Evolutionary conservation across 2,888 invertebrate genomes (phyloP).

Genomic region (Exephanes ischioxanthus): DNA sequence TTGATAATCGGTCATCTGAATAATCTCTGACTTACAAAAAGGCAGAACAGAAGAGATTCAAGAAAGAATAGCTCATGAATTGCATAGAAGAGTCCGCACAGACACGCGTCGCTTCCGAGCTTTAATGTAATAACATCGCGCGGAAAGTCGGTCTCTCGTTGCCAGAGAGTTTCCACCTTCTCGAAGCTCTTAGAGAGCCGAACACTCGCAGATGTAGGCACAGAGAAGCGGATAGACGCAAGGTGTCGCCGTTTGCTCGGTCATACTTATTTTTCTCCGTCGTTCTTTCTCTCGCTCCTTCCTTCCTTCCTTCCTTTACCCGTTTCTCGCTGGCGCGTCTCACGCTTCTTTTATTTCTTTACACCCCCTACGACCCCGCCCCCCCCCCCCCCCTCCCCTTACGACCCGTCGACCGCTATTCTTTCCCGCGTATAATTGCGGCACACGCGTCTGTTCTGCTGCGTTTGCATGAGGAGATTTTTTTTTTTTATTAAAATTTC

Average conservation of each 20-base stretch:
- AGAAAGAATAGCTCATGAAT: slow-evolving; percentile 56
- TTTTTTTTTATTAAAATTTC: not conserved
- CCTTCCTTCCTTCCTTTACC: slow-evolving; percentile 4
- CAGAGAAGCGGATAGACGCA: slow-evolving; percentile 17
- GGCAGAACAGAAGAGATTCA: slow-evolving; percentile 5
- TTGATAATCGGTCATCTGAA: not conserved
- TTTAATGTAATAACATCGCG: slow-evolving; percentile 49
- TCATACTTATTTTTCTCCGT: slow-evolving; percentile 16
- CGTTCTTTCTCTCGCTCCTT: not conserved
- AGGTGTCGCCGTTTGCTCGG: slow-evolving; percentile 32
- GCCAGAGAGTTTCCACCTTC: slow-evolving; percentile 29
- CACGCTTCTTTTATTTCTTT: slow-evolving; percentile 3
- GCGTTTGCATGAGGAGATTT: not conserved
- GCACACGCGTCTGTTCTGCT: not conserved
- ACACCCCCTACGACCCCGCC: not conserved
- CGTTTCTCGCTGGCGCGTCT: not conserved
- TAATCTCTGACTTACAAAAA: not conserved
- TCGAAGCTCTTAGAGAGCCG: slow-evolving; percentile 9
- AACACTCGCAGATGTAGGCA: slow-evolving; percentile 16
- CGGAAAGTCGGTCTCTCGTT: not conserved
- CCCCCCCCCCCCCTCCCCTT: not conserved
- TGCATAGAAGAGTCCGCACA: not conserved
- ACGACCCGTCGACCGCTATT: not conserved
- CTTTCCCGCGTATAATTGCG: slow-evolving; percentile 24
- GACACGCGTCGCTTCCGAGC: slow-evolving; percentile 7